Conservation (phyloP, 1,140 invertebrate species). For the Plutomurus gul region DNA sequence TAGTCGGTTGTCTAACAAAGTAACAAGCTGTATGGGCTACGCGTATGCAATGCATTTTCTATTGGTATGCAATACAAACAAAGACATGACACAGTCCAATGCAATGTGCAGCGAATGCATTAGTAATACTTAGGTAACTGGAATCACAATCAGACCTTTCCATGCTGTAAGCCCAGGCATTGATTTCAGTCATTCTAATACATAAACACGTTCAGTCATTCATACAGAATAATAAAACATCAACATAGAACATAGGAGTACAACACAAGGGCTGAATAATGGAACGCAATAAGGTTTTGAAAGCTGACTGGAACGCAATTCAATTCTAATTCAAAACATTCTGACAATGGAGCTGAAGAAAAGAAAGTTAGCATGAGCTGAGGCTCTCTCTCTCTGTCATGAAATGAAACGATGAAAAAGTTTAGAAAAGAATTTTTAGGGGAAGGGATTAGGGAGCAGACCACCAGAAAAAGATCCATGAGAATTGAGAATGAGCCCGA, state of each 20-base stretch:
- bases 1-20: neutral
- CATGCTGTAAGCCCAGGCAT: neutral
- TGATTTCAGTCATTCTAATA: neutral
- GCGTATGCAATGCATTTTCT: neutral
- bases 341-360: neutral
- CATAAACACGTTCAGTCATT: neutral
- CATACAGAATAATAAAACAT: neutral
- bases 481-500: neutral
- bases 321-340: neutral
- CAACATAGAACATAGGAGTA: neutral
- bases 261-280: neutral
- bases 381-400: neutral
- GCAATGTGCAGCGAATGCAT: neutral
- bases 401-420: neutral
- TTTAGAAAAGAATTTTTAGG: neutral
- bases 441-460: neutral
- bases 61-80: neutral
- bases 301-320: neutral
- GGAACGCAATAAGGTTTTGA: neutral
- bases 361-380: neutral
- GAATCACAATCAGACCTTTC: too few species aligned
- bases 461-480: neutral
- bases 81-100: neutral
- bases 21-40: neutral
- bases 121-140: neutral